These are phyloP conservation scores for Esox lucius DNA, from an alignment of 2,797 vertebrate species.

Conservation along the genomic window DNA sequence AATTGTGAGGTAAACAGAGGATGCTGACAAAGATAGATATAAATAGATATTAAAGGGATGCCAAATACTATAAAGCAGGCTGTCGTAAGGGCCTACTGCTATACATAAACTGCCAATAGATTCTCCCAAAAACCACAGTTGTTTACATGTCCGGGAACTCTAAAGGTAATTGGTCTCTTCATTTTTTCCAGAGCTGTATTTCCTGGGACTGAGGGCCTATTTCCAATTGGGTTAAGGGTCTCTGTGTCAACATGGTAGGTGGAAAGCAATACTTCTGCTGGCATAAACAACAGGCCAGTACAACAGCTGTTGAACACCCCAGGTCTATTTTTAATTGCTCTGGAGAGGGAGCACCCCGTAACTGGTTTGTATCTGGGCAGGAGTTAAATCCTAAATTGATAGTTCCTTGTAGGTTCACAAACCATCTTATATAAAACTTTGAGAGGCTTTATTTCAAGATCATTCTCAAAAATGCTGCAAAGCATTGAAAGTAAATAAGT, in stretches of 20 bases:
- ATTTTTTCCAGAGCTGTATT: no score
- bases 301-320: slow-evolving; percentile 1
- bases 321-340: not conserved
- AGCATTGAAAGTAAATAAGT: not conserved
- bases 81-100: not conserved
- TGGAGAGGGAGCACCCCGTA: not conserved
- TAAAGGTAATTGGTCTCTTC: no score
- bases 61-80: not conserved
- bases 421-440: not conserved
- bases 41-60: no score
- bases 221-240: not conserved
- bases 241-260: not conserved
- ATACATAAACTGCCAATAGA: not conserved
- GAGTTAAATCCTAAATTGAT: not conserved
- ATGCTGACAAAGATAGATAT: not conserved
- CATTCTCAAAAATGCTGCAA: not conserved
- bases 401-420: not conserved
- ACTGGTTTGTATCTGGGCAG: not conserved
- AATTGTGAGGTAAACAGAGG: not conserved
- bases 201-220: not conserved
- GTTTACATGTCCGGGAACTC: not conserved
- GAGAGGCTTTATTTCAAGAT: not conserved
- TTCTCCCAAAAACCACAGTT: not conserved
- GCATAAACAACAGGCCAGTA: not conserved
- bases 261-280: not conserved